Conservation (phyloP, 2,888 invertebrate species). For the Gibbula magus region DNA sequence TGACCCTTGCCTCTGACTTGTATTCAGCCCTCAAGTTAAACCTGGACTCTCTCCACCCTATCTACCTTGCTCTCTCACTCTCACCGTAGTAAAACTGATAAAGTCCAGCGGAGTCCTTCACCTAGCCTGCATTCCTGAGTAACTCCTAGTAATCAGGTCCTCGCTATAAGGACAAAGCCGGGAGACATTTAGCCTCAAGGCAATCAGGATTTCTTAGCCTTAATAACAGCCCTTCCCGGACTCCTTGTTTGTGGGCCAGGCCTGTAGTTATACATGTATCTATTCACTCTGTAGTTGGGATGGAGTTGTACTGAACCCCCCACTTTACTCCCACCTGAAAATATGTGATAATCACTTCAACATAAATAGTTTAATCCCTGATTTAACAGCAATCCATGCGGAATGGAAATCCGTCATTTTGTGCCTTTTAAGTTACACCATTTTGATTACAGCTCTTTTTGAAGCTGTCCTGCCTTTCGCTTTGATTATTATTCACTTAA, state of each 20-base stretch:
- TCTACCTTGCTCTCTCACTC: not conserved
- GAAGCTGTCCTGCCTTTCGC: too few species aligned
- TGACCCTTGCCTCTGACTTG: not conserved
- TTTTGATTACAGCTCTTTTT: too few species aligned
- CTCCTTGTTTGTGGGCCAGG: not conserved
- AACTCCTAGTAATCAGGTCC: slow-evolving; percentile 7
- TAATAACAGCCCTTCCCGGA: too few species aligned
- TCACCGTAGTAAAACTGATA: slow-evolving; percentile 9
- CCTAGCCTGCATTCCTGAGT: not conserved
- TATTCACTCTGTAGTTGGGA: not conserved
- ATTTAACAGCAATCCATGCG: too few species aligned
- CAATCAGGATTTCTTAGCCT: too few species aligned
- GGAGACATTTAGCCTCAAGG: not conserved
- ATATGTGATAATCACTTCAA: too few species aligned
- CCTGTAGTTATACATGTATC: not conserved
- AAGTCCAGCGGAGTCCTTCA: not conserved
- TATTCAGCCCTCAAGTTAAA: too few species aligned
- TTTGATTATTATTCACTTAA: too few species aligned
- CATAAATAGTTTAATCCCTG: too few species aligned
- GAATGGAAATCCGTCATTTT: too few species aligned
- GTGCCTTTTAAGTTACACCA: too few species aligned
- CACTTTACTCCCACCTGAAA: too few species aligned
- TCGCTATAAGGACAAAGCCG: not conserved
- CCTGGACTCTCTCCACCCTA: not conserved
- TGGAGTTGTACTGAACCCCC: not conserved